Evolutionary conservation across 1,140 invertebrate genomes (phyloP).

Genomic region (Adoxophyes honmai): DNA sequence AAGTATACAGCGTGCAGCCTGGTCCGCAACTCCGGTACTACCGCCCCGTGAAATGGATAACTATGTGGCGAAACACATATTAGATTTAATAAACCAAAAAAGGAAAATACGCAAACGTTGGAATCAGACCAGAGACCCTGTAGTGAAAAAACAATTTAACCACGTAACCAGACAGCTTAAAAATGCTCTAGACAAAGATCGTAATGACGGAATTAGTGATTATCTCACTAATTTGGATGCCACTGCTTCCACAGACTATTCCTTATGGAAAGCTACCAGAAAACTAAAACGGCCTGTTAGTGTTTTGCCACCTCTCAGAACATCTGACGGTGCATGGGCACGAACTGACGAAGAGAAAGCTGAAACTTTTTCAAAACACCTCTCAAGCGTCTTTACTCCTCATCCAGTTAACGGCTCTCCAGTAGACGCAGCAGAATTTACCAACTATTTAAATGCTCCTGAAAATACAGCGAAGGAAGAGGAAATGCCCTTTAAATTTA

Average conservation of each 20-base stretch:
- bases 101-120: background rate
- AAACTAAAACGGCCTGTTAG: background rate
- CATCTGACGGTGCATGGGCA: background rate
- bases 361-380: background rate
- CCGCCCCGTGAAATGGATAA: no score
- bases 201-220: background rate
- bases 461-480: conserved; percentile 5
- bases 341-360: conserved; percentile 1
- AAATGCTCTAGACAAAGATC: background rate
- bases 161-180: background rate
- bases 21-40: background rate
- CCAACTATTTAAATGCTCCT: background rate
- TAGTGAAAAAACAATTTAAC: background rate
- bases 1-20: background rate
- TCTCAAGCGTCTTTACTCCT: background rate
- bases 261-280: conserved; percentile 9
- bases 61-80: no score
- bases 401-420: background rate
- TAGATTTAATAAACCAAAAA: conserved; percentile 2
- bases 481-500: background rate
- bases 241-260: conserved; percentile 2
- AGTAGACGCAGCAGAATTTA: background rate
- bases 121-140: background rate
- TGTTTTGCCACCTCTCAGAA: background rate
- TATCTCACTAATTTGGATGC: background rate